Conservation (phyloP, 1,140 invertebrate species). For the Caenorhabditis brenneri region DNA sequence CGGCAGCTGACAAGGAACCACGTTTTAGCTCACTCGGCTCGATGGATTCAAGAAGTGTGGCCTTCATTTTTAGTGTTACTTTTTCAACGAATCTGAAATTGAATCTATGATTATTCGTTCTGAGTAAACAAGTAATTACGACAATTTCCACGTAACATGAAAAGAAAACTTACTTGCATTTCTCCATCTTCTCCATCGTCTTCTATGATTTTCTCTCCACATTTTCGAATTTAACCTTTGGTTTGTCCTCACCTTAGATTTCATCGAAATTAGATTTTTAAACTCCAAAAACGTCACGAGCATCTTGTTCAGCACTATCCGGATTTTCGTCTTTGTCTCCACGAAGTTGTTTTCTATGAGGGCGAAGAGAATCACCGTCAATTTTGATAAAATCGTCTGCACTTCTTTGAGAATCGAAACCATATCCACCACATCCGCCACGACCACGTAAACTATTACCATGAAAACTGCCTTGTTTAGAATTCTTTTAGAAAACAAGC, state of each 20-base stretch:
- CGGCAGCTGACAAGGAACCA: conserved; percentile 90
- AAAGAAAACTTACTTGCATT: conserved; percentile 68
- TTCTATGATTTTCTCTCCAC: conserved; percentile 79
- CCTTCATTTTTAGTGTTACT: conserved; percentile 72
- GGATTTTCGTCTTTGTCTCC: conserved; percentile 77
- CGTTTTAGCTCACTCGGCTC: conserved; percentile 95
- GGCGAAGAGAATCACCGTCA: conserved; percentile 91
- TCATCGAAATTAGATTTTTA: conserved; percentile 94
- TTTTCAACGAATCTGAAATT: conserved; percentile 25
- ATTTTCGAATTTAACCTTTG: conserved; percentile 36
- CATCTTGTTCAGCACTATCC: conserved; percentile 85
- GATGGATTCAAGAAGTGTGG: conserved; percentile 81
- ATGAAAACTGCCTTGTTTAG: conserved; percentile 24
- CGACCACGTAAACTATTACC: conserved; percentile 32
- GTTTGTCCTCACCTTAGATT: conserved; percentile 77
- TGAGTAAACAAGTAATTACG: neutral
- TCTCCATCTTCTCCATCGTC: conserved; percentile 73
- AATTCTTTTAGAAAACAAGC: no score
- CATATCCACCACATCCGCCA: conserved; percentile 70
- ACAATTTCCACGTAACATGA: conserved; percentile 24
- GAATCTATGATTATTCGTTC: neutral
- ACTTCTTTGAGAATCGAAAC: conserved; percentile 66
- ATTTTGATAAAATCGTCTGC: conserved; percentile 96
- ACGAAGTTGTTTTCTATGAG: conserved; percentile 84
- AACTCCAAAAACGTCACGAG: conserved; percentile 98